A percentile compares a stretch with the other conserved stretches of the same genome.
phyloP scores from a whole-genome alignment of 2,888 invertebrate genomes.

The Scelioninae gen. 2 region DNA sequence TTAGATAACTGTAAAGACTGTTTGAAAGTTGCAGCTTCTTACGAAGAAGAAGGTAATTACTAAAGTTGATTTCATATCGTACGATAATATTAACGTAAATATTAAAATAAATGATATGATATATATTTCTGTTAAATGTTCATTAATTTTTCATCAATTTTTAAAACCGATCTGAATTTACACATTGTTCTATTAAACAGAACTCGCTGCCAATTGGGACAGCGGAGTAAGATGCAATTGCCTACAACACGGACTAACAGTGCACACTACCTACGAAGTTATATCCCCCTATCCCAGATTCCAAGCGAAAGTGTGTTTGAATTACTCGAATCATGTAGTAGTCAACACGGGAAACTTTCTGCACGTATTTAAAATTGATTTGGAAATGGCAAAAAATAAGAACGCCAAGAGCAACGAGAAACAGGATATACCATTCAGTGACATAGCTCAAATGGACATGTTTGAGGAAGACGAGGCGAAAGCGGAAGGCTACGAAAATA shows the following conservation, averaged over 20 bases:
- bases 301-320: slow-evolving; percentile 82
- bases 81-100: too few relatives aligned
- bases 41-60: slow-evolving; percentile 75
- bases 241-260: slow-evolving; percentile 91
- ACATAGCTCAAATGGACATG: slow-evolving; percentile 68
- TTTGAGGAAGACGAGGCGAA: slow-evolving; percentile 70
- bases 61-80: background rate
- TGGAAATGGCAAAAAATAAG: slow-evolving; percentile 73
- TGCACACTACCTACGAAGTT: slow-evolving; percentile 93
- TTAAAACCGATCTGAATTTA: too few relatives aligned
- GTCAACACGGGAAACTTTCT: slow-evolving; percentile 91
- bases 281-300: slow-evolving; percentile 90
- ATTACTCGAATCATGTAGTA: slow-evolving; percentile 85
- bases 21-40: slow-evolving; percentile 76
- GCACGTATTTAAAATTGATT: slow-evolving; percentile 83
- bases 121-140: background rate
- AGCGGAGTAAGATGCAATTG: slow-evolving; percentile 84
- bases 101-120: too few relatives aligned
- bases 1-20: slow-evolving; percentile 80
- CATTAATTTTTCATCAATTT: too few relatives aligned
- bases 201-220: slow-evolving; percentile 77
- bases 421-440: slow-evolving; percentile 69
- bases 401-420: slow-evolving; percentile 71
- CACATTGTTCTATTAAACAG: slow-evolving; percentile 66
- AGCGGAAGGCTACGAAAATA: slow-evolving; percentile 67